Percentiles rank a stretch among this genome's conserved stretches.
phyloP scores from a whole-genome alignment of 2,797 vertebrate species.

The Typhlichthys eigenmanni region DNA sequence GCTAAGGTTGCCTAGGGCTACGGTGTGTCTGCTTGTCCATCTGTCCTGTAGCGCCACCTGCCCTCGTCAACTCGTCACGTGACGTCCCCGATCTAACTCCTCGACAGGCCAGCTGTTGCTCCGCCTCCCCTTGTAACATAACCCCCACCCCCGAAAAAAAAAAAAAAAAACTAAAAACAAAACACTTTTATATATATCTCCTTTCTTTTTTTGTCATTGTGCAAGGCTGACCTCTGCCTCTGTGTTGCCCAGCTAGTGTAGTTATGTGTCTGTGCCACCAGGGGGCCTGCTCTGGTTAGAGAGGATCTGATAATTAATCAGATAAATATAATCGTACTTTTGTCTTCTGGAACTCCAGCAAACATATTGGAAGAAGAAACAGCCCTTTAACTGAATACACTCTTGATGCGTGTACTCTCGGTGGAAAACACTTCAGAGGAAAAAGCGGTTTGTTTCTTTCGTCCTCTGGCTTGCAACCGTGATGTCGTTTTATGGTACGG shows the following conservation, averaged over 20 bases:
- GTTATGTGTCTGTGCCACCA: conserved; percentile 36
- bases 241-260: conserved; percentile 55
- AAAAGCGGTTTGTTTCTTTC: not conserved
- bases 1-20: conserved; percentile 38
- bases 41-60: conserved; percentile 14
- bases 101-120: conserved; percentile 12
- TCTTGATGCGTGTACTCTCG: too few relatives aligned
- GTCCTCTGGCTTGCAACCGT: not conserved
- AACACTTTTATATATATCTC: conserved; percentile 1
- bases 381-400: too few relatives aligned
- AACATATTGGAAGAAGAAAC: too few relatives aligned
- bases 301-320: conserved; percentile 8
- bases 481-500: conserved; percentile 3
- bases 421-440: not conserved
- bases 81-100: conserved; percentile 1
- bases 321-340: too few relatives aligned
- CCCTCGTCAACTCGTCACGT: conserved; percentile 27
- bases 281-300: conserved; percentile 16
- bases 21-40: conserved; percentile 48
- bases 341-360: too few relatives aligned
- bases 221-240: conserved; percentile 23
- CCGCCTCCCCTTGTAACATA: not conserved
- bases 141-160: not conserved
- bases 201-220: conserved; percentile 21
- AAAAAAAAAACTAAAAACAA: too few relatives aligned